phyloP scores from a whole-genome alignment of 2,888 invertebrate genomes.

The Cephus pygmeus region DNA sequence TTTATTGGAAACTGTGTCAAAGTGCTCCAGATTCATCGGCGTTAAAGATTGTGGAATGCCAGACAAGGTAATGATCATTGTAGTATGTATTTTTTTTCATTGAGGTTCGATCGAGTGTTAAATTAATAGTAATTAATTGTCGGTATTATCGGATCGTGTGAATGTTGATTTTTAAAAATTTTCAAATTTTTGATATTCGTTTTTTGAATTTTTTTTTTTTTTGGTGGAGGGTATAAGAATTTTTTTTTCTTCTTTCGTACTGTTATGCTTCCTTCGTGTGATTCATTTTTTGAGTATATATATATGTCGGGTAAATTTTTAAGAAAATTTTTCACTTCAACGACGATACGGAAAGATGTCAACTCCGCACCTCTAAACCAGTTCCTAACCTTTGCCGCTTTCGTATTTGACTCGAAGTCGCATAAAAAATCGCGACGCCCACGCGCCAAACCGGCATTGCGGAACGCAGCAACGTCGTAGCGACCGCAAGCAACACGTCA shows the following conservation, averaged over 20 bases:
- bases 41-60: constrained; percentile 56
- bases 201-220: neutral
- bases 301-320: neutral
- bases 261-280: neutral
- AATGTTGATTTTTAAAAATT: neutral
- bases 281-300: neutral
- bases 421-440: neutral
- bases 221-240: neutral
- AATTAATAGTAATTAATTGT: neutral
- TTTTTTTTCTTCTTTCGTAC: neutral
- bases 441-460: neutral
- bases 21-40: constrained; percentile 17
- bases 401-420: neutral
- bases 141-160: neutral
- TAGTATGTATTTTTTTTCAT: neutral
- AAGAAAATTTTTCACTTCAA: neutral
- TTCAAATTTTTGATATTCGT: neutral
- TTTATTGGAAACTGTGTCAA: constrained; percentile 16
- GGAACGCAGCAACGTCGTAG: neutral
- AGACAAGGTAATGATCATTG: constrained; percentile 54
- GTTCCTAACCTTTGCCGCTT: neutral
- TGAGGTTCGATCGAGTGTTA: neutral
- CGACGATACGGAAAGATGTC: neutral
- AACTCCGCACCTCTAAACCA: neutral
- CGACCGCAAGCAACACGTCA: neutral